A percentile compares a stretch with the other conserved stretches of the same genome.
Evolutionary conservation across 2,113 vertebrate species (phyloP).

Genomic region (Anolis sagrei): DNA sequence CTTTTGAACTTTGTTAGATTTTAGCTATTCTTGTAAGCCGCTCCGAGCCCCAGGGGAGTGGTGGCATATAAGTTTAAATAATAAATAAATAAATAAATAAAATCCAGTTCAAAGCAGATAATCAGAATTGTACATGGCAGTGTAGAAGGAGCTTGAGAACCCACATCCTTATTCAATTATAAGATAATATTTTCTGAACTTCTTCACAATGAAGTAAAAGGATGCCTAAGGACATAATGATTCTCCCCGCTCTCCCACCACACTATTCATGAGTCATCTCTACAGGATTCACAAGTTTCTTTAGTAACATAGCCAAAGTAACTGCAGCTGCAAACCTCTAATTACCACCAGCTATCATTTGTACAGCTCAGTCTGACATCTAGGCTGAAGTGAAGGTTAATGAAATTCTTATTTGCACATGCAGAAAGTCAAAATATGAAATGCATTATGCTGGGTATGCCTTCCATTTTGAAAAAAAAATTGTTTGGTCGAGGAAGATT

Average conservation of each 20-base stretch:
- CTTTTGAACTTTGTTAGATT: too few species aligned
- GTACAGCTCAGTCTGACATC: not conserved
- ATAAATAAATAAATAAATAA: too few species aligned
- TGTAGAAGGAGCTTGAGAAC: not conserved
- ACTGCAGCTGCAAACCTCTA: not conserved
- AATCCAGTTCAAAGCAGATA: too few species aligned
- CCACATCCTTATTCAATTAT: not conserved
- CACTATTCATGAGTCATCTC: not conserved
- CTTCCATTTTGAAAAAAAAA: not conserved
- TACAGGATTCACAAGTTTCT: not conserved
- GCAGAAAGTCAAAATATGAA: not conserved
- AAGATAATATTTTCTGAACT: not conserved
- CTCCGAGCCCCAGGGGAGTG: too few species aligned
- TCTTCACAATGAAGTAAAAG: not conserved
- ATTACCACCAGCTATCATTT: not conserved
- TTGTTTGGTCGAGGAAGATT: not conserved
- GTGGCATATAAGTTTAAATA: too few species aligned
- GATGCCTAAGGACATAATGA: not conserved
- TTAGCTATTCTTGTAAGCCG: too few species aligned
- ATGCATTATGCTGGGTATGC: not conserved
- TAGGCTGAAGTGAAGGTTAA: constrained; percentile 31
- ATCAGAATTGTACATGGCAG: too few species aligned
- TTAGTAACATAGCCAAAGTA: not conserved
- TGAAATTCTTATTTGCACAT: constrained; percentile 15
- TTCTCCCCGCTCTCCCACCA: not conserved